Conservation (phyloP, 2,113 vertebrate genomes). For the Ictalurus punctatus region DNA sequence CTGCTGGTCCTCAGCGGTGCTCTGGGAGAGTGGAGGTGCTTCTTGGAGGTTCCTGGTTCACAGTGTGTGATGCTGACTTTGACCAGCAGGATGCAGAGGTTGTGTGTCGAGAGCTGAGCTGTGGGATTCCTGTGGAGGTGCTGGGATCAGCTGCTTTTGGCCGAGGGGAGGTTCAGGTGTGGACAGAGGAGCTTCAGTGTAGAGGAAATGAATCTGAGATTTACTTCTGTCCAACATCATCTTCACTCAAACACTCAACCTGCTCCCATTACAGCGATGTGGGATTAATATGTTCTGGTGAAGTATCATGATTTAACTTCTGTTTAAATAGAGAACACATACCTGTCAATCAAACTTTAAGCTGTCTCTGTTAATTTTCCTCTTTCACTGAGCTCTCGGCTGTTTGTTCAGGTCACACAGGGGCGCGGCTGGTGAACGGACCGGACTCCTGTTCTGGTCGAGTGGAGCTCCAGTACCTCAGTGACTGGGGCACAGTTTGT, state of each 20-base stretch:
- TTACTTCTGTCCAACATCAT: conserved; percentile 1
- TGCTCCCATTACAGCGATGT: conserved; percentile 34
- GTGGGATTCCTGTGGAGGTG: background rate
- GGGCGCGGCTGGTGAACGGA: background rate
- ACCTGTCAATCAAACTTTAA: too few relatives aligned
- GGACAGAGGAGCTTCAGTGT: conserved; percentile 47
- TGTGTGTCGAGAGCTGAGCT: conserved; percentile 26
- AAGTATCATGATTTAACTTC: background rate
- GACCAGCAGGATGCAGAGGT: too few relatives aligned
- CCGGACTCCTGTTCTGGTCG: conserved; percentile 37
- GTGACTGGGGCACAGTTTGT: conserved; percentile 40
- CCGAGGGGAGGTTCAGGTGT: conserved; percentile 13
- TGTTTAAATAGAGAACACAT: background rate
- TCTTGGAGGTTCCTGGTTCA: conserved; percentile 4
- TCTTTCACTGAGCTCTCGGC: background rate
- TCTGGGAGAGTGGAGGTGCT: too few relatives aligned
- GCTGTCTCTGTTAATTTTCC: background rate
- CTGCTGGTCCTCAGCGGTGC: too few relatives aligned
- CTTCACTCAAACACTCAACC: background rate
- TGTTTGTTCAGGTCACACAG: conserved; percentile 28
- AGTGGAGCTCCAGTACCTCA: conserved; percentile 33
- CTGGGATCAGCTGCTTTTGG: conserved; percentile 3
- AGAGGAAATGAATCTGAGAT: conserved; percentile 20
- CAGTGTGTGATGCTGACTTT: conserved; percentile 34
- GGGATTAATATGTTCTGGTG: conserved; percentile 38